Conservation (phyloP, 2,888 invertebrate genomes). For the Protophormia terraenovae region DNA sequence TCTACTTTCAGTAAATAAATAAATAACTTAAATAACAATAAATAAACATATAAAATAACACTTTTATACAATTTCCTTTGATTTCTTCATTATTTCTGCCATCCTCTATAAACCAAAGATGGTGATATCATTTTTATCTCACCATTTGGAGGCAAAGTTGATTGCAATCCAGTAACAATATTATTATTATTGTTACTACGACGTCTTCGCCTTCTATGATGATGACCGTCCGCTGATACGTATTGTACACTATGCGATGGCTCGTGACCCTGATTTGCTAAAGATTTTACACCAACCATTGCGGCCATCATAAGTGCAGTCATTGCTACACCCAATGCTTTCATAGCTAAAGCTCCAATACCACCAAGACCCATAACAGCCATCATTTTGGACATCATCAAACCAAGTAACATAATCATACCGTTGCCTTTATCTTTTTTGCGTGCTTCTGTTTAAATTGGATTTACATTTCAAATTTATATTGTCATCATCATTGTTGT, state of each 20-base stretch:
- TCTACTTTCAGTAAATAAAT: not conserved
- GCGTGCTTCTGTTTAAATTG: conserved; percentile 82
- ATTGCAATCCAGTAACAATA: not conserved
- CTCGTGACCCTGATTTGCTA: conserved; percentile 83
- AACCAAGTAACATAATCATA: conserved; percentile 83
- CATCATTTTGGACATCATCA: conserved; percentile 90
- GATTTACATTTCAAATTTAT: not conserved
- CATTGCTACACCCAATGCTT: conserved; percentile 87
- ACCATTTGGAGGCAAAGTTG: not conserved
- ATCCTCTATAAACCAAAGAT: conserved; percentile 83
- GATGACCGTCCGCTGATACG: conserved; percentile 80
- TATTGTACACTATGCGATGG: conserved; percentile 82
- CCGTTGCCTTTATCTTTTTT: conserved; percentile 84
- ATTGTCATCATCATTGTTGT: too few relatives aligned
- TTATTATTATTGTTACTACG: conserved; percentile 43
- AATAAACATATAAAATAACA: not conserved
- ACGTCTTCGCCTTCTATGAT: conserved; percentile 75
- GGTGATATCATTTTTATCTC: conserved; percentile 69
- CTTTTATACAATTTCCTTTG: not conserved
- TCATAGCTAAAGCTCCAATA: conserved; percentile 89
- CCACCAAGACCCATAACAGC: conserved; percentile 89
- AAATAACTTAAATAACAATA: not conserved
- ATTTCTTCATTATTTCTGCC: conserved; percentile 76
- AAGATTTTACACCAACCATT: conserved; percentile 88
- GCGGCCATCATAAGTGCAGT: conserved; percentile 88